Evolutionary conservation across 2,888 invertebrate species (phyloP), one percentile per base, ranked within the genome.

Genomic region (Nomada fucata): DNA sequence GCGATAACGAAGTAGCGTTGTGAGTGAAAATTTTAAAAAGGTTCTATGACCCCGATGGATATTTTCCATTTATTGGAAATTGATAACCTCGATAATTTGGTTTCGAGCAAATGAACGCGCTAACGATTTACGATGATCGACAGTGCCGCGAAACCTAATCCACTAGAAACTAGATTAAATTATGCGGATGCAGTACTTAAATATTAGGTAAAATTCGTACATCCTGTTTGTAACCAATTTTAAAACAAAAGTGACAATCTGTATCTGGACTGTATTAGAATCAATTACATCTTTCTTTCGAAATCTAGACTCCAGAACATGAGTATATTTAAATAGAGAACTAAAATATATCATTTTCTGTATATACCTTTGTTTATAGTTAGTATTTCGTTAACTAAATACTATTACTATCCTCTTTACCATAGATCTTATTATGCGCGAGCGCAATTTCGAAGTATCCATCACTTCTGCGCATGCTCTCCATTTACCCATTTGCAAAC

Each of bases 31-130:
- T 11, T 64, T 44, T 44, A 13, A 47, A 20, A 23, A 4, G 20
- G 44, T 42, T 23, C 59, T 29, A 50, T 44, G 9, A 18, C 11
- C 23, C 0, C 2, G 5, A 64, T n/a, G 4, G 15, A 18, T 11
- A 57, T 57, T 64, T 64, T 44, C 59, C 50, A 10, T 7, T 79
- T 76, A 71, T 65, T 71, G 36, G 50, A 67, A 50, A 61, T 13
- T 61, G 60, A 72, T 71, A 67, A 61, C 65, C 18, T 50, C 26
- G 3, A 1, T 67, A 44, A 77, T 63, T 36, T 11, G 50, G 1
- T 77, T 61, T 13, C 1, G 2, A 52, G 29, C 10, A 36, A 67
- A 50, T 18, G 23, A 60, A 15, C 18, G 9, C 20, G 36, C 50
- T 11, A 47, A 36, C 13, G 53, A 50, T 67, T 2, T 15, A 13